Base-by-base conservation (phyloP, 2,888 invertebrate species). In the Andrena trimmerana region DNA sequence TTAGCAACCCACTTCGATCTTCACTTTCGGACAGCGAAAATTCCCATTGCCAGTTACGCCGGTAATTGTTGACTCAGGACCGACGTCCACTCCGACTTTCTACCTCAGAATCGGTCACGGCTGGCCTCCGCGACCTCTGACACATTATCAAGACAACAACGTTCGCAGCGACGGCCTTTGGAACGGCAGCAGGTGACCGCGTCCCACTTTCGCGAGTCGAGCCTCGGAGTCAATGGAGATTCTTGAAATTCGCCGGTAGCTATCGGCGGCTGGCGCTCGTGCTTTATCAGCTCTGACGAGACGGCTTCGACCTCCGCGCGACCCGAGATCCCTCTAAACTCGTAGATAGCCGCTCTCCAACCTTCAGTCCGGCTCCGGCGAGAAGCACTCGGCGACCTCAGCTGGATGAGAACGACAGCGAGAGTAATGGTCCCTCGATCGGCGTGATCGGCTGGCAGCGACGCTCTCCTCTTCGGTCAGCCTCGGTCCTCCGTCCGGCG, bases 171-270 rank as follows among this genome's bases (percentile, higher is more conserved):
- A 8, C 13, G 29, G 0, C 20, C 20, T 20, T 27, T 31, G n/a
- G n/a, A 8, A 31, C 16, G 71, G 31, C 16, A 62, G 54, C 70
- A 63, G 31, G 31, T 13, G 50, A 31, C 13, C n/a, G 63, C 42
- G 76, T 76, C 52, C 77, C 20, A 76, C n/a, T 71, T 76, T 71
- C 50, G 50, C 60, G 62, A 75, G 16, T 60, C 60, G 36, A 75
- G 20, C 1, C 33, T 16, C 13, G 31, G 16, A 42, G 71, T 57
- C 54, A 63, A 76, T 76, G 63, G 57, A 77, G 63, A 65, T 77
- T 63, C 54, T 71, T 31, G 8, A 20, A 57, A 42, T 63, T 27
- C 63, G 42, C 20, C 33, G 20, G 8, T 13, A 10, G 20, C 24
- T 27, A 27, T 4, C 24, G 4, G 20, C 24, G 10, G 1, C 54